Base-by-base conservation (phyloP, 2,888 invertebrate species). In the Caenorhabditis plicata region DNA sequence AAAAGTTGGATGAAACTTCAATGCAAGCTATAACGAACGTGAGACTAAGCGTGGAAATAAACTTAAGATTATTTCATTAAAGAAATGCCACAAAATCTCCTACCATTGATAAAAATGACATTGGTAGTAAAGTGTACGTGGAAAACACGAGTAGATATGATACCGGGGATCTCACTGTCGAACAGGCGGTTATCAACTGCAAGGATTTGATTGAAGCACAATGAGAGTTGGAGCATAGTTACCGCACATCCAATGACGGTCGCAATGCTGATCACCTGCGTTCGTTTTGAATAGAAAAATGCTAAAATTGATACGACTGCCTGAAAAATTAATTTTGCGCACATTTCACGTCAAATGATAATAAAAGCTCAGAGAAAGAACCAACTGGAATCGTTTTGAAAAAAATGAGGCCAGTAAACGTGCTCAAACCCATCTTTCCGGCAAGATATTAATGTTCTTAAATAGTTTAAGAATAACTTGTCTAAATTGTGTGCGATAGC, bases 71-170 rank as follows among this genome's bases (percentile, higher is more conserved):
- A 27, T 41, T 15, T 15, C 9, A n/a, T 2, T 17, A 20, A 22
- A 15, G 11, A 26, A 15, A 22, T 3, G 20, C 29, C 13, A 22
- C 25, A 1, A 50, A 29, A 9, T 26, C 15, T 17, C 20, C 20
- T 35, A 71, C 71, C 49, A 77, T 76, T 20, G 73, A 66, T 27
- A 65, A 46, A 25, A 79, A 64, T 17, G 76, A 71, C 50, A 78
- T 60, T 2, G 78, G 78, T 31, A 78, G 49, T 22, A 78, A 56
- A 20, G 75, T 73, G 58, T 75, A 75, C 45, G 68, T 70, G 23
- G 75, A 57, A 60, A 78, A 75, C 32, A 74, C 64, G 7, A 73
- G 56, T 23, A 75, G 57, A 45, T 72, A 53, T 13, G 70, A 68
- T 11, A 71, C 67, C 25, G 68, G 70, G 8, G 65, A 48, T 23